A percentile compares a stretch with the other conserved stretches of the same genome.
Evolutionary conservation across 2,113 vertebrate genomes (phyloP).

Genomic region (Dipodomys stephensi): DNA sequence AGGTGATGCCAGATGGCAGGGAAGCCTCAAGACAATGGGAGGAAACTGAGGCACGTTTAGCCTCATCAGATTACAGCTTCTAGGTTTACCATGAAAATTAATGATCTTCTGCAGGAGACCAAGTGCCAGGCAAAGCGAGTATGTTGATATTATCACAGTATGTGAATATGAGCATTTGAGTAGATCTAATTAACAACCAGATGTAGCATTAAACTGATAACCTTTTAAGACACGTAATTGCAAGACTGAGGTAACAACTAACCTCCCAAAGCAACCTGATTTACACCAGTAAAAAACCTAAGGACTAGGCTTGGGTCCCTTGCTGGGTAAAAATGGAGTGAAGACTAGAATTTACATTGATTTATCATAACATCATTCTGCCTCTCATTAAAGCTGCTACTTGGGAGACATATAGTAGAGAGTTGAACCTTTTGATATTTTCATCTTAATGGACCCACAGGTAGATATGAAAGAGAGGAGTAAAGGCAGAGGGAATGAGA

Average conservation of each 20-base stretch:
- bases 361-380: background rate
- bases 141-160: background rate
- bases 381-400: background rate
- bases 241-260: background rate
- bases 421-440: background rate
- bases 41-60: background rate
- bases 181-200: background rate
- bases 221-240: background rate
- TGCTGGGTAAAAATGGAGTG: background rate
- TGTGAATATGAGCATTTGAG: background rate
- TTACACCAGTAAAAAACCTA: background rate
- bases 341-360: background rate
- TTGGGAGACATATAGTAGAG: background rate
- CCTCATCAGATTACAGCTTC: background rate
- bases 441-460: slow-evolving; percentile 13
- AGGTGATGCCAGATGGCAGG: background rate
- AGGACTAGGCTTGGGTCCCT: background rate
- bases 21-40: background rate
- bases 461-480: background rate
- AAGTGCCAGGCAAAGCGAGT: background rate
- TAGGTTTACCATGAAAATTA: slow-evolving; percentile 5
- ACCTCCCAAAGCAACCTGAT: background rate
- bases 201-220: background rate
- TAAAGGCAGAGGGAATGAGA: background rate
- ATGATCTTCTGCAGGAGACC: background rate